A percentile compares a stretch with the other conserved stretches of the same genome.
Evolutionary conservation across 2,888 invertebrate genomes (phyloP).

Genomic region (Steromphala cineraria): DNA sequence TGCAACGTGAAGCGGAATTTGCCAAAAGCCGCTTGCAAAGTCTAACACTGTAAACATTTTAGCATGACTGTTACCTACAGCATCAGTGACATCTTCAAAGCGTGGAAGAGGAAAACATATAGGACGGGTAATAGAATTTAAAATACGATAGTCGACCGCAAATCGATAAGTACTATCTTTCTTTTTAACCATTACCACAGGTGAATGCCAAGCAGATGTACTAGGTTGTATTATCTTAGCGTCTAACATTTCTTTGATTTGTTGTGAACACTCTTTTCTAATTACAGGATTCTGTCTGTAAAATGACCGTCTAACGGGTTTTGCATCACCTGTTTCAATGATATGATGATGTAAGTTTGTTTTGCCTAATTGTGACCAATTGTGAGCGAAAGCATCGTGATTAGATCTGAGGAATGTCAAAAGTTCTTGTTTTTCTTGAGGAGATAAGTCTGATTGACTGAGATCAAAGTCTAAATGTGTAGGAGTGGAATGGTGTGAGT

Average conservation of each 20-base stretch:
- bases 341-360: not conserved
- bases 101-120: constrained; percentile 23
- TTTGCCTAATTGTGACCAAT: constrained; percentile 13
- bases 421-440: not conserved
- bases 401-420: not conserved
- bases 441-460: not conserved
- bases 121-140: constrained; percentile 24
- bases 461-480: not conserved
- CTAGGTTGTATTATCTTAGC: not conserved
- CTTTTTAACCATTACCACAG: constrained; percentile 27
- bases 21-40: constrained; percentile 27
- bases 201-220: constrained; percentile 4
- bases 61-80: constrained; percentile 23
- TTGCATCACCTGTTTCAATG: not conserved
- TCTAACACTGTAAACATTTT: constrained; percentile 26
- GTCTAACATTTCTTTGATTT: not conserved
- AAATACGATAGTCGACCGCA: constrained; percentile 28
- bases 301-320: not conserved
- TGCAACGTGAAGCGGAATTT: constrained; percentile 27
- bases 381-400: constrained; percentile 3
- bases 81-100: constrained; percentile 29
- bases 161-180: constrained; percentile 21
- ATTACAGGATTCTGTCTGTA: not conserved
- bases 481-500: not conserved
- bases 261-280: constrained; percentile 4